Percentiles rank a stretch among this genome's conserved stretches.
Conservation (phyloP, 2,113 vertebrate species). For the Orientallactaga bullata region DNA sequence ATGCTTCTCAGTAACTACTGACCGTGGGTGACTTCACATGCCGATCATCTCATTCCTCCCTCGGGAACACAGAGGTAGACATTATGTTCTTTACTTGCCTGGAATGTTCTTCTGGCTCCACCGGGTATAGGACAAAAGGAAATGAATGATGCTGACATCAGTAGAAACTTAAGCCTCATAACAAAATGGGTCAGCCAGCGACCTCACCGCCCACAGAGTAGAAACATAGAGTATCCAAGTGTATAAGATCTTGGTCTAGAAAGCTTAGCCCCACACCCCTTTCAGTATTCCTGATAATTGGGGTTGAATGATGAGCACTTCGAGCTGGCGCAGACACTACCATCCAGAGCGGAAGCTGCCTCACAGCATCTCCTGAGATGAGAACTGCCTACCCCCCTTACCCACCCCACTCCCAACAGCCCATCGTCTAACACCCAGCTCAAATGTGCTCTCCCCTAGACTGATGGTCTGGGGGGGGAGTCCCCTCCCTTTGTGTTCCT, state of each 20-base stretch:
- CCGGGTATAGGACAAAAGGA: background rate
- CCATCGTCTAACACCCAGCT: background rate
- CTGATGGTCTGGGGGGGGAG: too few species aligned
- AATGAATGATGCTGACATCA: background rate
- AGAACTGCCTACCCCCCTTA: background rate
- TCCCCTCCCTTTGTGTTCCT: background rate
- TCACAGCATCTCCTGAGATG: background rate
- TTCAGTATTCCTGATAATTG: background rate
- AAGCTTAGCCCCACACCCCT: background rate
- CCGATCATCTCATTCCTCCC: background rate
- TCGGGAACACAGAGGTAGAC: background rate
- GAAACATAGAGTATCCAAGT: background rate
- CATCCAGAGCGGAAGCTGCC: background rate
- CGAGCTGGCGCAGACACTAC: background rate
- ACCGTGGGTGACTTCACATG: background rate
- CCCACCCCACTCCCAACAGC: background rate
- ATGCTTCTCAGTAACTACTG: background rate
- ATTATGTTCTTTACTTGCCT: background rate
- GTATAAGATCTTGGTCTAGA: background rate
- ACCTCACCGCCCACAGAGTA: background rate
- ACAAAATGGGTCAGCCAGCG: background rate
- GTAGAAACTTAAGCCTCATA: conserved; percentile 24
- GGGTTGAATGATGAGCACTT: background rate
- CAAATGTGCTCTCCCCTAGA: background rate
- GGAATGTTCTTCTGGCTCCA: conserved; percentile 35